Conservation (phyloP, 2,888 invertebrate genomes). For the Quadroppia sp. region DNA sequence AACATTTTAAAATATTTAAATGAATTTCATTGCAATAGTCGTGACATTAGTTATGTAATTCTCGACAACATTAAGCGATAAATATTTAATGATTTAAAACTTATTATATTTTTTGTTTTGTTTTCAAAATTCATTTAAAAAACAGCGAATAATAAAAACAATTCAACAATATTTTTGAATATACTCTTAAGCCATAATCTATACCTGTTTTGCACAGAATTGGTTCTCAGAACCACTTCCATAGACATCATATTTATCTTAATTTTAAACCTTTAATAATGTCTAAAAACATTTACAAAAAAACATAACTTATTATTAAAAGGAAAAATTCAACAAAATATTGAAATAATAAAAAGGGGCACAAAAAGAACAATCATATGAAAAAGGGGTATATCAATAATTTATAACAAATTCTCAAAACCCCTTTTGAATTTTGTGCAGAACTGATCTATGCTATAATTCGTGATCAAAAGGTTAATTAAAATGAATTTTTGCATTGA, state of each 20-base stretch:
- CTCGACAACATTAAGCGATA: neutral
- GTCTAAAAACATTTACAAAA: too few relatives aligned
- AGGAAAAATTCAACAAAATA: too few relatives aligned
- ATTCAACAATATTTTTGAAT: too few relatives aligned
- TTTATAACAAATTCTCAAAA: neutral
- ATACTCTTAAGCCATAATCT: too few relatives aligned
- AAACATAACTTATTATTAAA: too few relatives aligned
- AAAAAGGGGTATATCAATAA: too few relatives aligned
- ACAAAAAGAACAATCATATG: too few relatives aligned
- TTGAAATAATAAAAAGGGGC: too few relatives aligned
- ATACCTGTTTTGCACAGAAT: too few relatives aligned
- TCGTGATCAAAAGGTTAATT: conserved; percentile 22
- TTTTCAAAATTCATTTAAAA: neutral
- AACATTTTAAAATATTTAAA: neutral
- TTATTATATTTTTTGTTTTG: neutral
- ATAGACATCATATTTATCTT: too few relatives aligned
- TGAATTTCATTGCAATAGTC: neutral
- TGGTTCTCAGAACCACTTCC: too few relatives aligned
- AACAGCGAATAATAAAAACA: neutral
- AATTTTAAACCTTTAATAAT: too few relatives aligned
- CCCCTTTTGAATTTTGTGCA: neutral
- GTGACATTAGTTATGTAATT: conserved; percentile 17
- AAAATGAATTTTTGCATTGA: neutral
- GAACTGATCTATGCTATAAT: neutral
- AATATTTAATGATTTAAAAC: neutral